Conservation (phyloP, 2,797 vertebrate species). For the Chaenodraco wilsoni region DNA sequence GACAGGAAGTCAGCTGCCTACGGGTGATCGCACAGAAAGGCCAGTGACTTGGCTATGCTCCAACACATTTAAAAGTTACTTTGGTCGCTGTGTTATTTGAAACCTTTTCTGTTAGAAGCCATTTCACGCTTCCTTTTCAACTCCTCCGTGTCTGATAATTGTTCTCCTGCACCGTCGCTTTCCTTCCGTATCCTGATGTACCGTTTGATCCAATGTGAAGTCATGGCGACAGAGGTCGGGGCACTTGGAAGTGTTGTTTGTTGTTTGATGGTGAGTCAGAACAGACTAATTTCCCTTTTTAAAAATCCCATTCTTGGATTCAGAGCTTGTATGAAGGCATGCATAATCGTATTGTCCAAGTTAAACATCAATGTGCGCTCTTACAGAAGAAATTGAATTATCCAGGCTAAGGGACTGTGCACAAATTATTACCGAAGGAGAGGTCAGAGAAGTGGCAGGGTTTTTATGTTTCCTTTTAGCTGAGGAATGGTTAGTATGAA, state of each 20-base stretch:
- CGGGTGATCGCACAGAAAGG: background rate
- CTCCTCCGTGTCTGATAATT: slow-evolving; percentile 11
- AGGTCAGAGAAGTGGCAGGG: background rate
- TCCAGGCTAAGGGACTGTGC: background rate
- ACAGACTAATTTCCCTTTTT: background rate
- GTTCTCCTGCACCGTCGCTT: background rate
- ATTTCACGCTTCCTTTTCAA: slow-evolving; percentile 23
- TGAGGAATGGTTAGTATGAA: background rate
- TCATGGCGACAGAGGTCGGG: background rate
- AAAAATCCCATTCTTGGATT: slow-evolving; percentile 1
- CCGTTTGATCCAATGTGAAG: slow-evolving; percentile 7
- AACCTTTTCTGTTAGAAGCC: background rate
- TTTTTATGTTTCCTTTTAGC: background rate
- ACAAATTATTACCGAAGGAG: background rate
- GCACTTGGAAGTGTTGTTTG: background rate
- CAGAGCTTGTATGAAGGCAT: slow-evolving; percentile 20
- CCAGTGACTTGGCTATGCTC: background rate
- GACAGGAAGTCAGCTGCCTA: background rate
- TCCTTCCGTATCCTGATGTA: background rate
- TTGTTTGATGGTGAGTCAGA: slow-evolving; percentile 1
- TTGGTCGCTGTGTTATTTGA: background rate
- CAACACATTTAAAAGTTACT: background rate
- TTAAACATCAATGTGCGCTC: background rate
- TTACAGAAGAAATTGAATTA: background rate
- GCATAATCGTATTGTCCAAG: slow-evolving; percentile 1